Evolutionary conservation across 2,888 invertebrate genomes (phyloP), one percentile per base, ranked within the genome.

Genomic region (Eristalis pertinax): DNA sequence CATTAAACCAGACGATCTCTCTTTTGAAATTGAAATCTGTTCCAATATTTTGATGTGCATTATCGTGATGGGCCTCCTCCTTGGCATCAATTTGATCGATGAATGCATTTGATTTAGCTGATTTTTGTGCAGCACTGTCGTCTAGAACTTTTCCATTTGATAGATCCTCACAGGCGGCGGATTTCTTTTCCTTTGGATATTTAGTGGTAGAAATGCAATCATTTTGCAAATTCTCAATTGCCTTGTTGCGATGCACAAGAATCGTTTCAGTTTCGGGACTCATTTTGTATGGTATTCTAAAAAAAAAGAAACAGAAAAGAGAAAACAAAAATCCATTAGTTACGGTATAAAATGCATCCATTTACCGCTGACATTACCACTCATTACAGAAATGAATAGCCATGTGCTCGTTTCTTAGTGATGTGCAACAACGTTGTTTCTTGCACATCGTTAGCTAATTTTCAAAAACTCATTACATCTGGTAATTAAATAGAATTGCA

Each of bases 1-100:
- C 94, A 91, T 95, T 95, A 88, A 92, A 93, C 95, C 95, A 95
- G 2, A 95, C 95, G 15, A 95, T 93, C 91, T 94, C 86, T 78
- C 94, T 91, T 89, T 94, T 93, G 89, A 93, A 94, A 69, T 89
- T 92, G 73, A 91, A 92, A 91, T 94, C 94, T 7, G 94, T 94
- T 29, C 94, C 94, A 56, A 94, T 94, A 93, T 93, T 91, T 11
- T 86, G 80, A 76, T 89, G 82, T 8, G 78, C 78, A 79, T 74
- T 78, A 32, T 72, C 79, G 32, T 87, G 84, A 41, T 82, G 74
- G 64, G 77, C 78, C 50, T 79, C 81, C 10, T 81, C 85, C 22
- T 84, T 62, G 26, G 32, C 58, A 35, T 79, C 63, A 7, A 74
- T 85, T 19, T 85, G 26, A 38, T 84, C 88, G n/a, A 81, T 84